Conservation (phyloP, 2,113 vertebrate genomes). For the Lophochroa leadbeateri region DNA sequence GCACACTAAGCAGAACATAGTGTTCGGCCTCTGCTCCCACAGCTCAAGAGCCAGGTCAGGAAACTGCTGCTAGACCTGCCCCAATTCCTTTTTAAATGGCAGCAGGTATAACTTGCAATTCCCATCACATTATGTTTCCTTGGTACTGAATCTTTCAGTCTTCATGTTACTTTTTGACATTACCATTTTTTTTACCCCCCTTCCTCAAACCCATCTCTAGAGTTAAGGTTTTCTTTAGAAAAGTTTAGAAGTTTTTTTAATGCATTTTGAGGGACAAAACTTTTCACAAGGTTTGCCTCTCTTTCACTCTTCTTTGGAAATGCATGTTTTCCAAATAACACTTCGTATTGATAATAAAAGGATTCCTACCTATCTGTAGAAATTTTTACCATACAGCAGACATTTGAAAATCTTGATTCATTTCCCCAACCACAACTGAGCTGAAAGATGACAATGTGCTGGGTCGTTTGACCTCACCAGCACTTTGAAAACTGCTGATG, state of each 20-base stretch:
- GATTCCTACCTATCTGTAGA: not conserved
- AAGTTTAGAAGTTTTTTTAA: not conserved
- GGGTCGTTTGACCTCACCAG: not conserved
- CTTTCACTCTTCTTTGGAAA: not conserved
- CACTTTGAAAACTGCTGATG: not conserved
- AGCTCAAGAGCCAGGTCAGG: no score
- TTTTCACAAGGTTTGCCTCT: not conserved
- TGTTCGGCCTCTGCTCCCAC: no score
- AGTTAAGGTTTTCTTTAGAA: not conserved
- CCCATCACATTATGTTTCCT: slow-evolving; percentile 35
- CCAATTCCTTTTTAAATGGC: not conserved
- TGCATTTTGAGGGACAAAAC: not conserved
- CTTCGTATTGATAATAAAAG: not conserved
- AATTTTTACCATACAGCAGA: not conserved
- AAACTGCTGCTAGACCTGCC: no score
- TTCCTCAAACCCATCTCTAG: not conserved
- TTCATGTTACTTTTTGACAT: not conserved
- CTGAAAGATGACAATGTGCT: not conserved
- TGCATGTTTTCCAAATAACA: not conserved
- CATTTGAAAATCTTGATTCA: not conserved
- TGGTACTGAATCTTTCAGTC: not conserved
- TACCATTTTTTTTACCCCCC: not conserved
- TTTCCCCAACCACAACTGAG: not conserved
- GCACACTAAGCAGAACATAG: no score
- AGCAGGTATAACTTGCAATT: slow-evolving; percentile 29